Evolutionary conservation across 2,113 vertebrate genomes (phyloP), one percentile per base, ranked within the genome.

Genomic region (Lophochroa leadbeateri): DNA sequence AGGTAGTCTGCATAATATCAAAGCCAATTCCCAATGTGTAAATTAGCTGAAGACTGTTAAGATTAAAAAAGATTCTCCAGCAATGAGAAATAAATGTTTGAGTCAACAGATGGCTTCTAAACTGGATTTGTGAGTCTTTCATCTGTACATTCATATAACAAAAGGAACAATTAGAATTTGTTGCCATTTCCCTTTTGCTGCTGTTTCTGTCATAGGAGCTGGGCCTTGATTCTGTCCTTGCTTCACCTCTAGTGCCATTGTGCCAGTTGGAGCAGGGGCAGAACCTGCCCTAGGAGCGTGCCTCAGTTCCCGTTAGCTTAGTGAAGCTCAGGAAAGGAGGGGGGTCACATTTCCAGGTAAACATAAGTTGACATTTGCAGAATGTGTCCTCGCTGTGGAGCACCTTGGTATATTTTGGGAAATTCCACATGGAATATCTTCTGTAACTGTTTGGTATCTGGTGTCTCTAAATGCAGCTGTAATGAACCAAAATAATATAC

Each of bases 301-400:
- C 15, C 41, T 7, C 11, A 3, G 3, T 6, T 43, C 58, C 2
- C 0, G 4, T 17, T 4, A 7, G 35, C 33, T n/a, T 12, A 5
- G 28, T 4, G 8, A 5, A 37, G 61, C 50, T 57, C 50, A 9
- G 37, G 46, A 5, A 35, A 12, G 39, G 70, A 46, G 17, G 13
- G 13, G 6, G 65, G 37, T n/a, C 35, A 10, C 7, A 0, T 46
- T 43, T 44, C 35, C 7, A 5, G 47, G 6, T 24, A 55, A 61
- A 39, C 4, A 0, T 13, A 39, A 16, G 15, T 5, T 63, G 65
- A 47, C 10, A 6, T 41, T 68, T 43, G 37, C 44, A 50, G 50
- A 60, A 31, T 5, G 33, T 7, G 39, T 18, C 23, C 18, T 63
- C 1, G 4, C 18, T 46, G 25, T 13, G 33, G 23, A 55, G 39